phyloP scores from a whole-genome alignment of 2,113 vertebrate genomes.

The Strigops habroptila region DNA sequence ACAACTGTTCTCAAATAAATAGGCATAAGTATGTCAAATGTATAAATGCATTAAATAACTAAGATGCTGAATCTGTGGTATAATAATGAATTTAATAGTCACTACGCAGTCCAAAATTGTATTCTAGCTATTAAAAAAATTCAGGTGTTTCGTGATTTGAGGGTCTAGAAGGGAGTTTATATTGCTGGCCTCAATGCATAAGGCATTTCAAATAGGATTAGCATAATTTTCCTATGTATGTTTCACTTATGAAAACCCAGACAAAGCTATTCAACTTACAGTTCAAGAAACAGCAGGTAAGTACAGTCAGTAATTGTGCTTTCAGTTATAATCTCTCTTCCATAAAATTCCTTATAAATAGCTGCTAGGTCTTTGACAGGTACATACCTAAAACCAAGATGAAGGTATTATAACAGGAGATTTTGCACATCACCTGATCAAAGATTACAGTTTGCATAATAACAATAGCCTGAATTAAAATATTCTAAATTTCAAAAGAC shows the following conservation, averaged over 20 bases:
- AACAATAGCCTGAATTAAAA: background rate
- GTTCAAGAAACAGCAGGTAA: constrained; percentile 71
- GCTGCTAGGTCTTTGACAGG: constrained; percentile 75
- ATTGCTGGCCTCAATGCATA: background rate
- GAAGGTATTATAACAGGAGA: background rate
- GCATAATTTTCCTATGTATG: background rate
- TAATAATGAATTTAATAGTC: background rate
- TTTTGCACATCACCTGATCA: background rate
- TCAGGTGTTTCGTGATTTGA: background rate
- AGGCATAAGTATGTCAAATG: background rate
- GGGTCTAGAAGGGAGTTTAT: background rate
- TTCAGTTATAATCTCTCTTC: constrained; percentile 64
- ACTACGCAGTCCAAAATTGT: background rate
- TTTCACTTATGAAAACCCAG: background rate
- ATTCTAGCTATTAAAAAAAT: background rate
- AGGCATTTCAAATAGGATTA: background rate
- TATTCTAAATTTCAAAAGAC: background rate
- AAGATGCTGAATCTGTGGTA: background rate
- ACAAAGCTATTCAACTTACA: constrained; percentile 63
- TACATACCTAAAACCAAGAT: constrained; percentile 69
- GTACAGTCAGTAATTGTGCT: constrained; percentile 70
- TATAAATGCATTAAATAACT: background rate
- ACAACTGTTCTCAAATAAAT: background rate
- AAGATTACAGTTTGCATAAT: background rate
- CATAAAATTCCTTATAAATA: constrained; percentile 75